These are phyloP conservation scores for Drosophila paucipuncta DNA, from an alignment of 2,888 invertebrate species.

Conservation along the genomic window DNA sequence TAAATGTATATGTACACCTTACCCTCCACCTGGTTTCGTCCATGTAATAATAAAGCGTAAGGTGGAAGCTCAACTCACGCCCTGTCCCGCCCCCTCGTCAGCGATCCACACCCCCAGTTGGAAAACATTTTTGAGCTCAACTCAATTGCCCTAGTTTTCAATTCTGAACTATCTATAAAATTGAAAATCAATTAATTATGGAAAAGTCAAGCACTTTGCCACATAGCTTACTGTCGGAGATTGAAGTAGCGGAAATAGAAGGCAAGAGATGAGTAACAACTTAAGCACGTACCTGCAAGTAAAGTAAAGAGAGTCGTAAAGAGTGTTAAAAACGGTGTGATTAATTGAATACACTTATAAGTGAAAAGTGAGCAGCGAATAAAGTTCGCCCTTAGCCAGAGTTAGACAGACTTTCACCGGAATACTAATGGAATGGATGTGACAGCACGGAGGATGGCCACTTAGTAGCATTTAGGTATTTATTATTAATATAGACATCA, in stretches of 20 bases:
- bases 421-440: neutral
- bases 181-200: conserved; percentile 70
- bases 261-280: conserved; percentile 3
- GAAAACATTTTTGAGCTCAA: conserved; percentile 60
- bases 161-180: conserved; percentile 31
- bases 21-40: neutral
- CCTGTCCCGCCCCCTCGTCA: neutral
- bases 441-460: neutral
- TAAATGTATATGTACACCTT: neutral
- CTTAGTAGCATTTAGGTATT: neutral
- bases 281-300: conserved; percentile 60
- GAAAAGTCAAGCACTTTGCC: conserved; percentile 27
- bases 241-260: neutral
- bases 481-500: neutral
- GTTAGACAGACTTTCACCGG: neutral
- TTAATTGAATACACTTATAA: conserved; percentile 20
- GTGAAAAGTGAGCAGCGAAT: neutral
- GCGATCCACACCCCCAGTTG: neutral
- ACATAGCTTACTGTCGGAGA: conserved; percentile 33
- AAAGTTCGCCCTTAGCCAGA: too few species aligned
- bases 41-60: neutral
- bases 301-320: conserved; percentile 9
- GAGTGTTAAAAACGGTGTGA: conserved; percentile 10
- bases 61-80: conserved; percentile 33
- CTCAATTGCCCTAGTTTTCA: conserved; percentile 31